phyloP scores from a whole-genome alignment of 2,888 invertebrate species.

The Thereva unica region DNA sequence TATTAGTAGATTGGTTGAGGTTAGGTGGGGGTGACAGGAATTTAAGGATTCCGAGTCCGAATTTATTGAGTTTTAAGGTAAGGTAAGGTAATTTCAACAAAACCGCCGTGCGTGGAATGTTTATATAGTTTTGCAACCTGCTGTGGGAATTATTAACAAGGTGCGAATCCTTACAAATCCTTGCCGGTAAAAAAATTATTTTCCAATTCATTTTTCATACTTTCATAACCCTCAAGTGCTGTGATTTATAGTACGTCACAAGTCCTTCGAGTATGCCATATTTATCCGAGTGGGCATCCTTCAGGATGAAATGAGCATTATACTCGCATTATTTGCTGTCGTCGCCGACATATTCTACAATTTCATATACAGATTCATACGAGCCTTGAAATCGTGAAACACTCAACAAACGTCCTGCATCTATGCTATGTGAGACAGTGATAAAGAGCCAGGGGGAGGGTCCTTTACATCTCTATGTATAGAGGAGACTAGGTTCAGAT shows the following conservation, averaged over 20 bases:
- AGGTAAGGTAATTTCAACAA: no score
- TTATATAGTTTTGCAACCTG: no score
- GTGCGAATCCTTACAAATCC: no score
- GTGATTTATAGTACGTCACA: slow-evolving; percentile 21
- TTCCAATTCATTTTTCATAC: slow-evolving; percentile 2
- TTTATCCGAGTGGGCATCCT: no score
- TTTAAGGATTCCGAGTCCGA: neutral
- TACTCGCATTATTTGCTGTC: slow-evolving; percentile 2
- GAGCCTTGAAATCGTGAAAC: slow-evolving; percentile 4
- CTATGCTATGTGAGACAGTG: no score
- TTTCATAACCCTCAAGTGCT: neutral
- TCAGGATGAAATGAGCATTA: no score
- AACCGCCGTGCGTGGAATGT: no score
- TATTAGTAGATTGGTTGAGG: no score
- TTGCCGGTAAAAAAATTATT: neutral
- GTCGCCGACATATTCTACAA: slow-evolving; percentile 2
- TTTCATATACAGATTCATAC: slow-evolving; percentile 9
- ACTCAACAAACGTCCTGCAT: neutral
- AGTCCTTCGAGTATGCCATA: neutral
- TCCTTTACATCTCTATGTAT: no score
- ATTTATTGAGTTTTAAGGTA: slow-evolving; percentile 14
- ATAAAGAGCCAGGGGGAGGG: no score
- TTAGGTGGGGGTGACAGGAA: neutral
- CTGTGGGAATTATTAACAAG: no score
- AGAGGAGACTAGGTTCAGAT: no score